phyloP scores from a whole-genome alignment of 2,113 vertebrate genomes.

The human region GRCh38 chr9:34837501-34838000 shows the following conservation, averaged over 20 bases:
- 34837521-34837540: neutral
- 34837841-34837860: neutral
- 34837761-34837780: neutral
- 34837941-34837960: neutral
- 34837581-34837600: neutral
- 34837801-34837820: neutral
- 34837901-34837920: neutral
- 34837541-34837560: neutral
- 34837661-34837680: slow-evolving; percentile 24
- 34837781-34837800: neutral
- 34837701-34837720: slow-evolving; percentile 65
- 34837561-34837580: neutral
- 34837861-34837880: neutral
- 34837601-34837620: neutral
- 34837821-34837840: neutral
- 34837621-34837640: neutral
- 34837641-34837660: slow-evolving; percentile 54
- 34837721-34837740: neutral
- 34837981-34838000: neutral
- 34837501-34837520: neutral
- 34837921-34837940: neutral
- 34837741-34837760: neutral
- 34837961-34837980: neutral
- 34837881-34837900: neutral
- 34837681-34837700: slow-evolving; percentile 48